Evolutionary conservation across 1,140 invertebrate genomes (phyloP), one percentile per base, ranked within the genome.

Genomic region (Lethrus apterus): DNA sequence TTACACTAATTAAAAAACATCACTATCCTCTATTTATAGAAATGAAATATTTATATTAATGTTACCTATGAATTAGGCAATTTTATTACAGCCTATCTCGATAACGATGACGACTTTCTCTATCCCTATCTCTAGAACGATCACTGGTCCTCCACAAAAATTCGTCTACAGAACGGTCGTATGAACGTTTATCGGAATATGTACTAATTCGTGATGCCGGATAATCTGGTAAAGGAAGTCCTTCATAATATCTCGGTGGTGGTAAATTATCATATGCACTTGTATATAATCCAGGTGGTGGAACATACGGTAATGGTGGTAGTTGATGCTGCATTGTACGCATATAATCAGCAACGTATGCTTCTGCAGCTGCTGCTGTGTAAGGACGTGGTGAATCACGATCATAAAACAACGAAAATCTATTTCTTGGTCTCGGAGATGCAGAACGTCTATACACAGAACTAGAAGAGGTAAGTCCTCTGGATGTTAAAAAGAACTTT

Each of bases 121-220:
- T 44, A 4, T 64, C 59, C 15, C 73, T 69, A 48, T 71, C 74
- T 46, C 70, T 70, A 33, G 71, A 72, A 33, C 78, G 67, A 48
- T 80, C 80, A 46, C 70, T 75, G 43, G 87, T 93, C 59, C 90
- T 79, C 77, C 89, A 86, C 32, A 93, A 70, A 64, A 93, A 92
- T 62, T 92, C 88, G 65, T 91, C 88, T 19, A 94, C 90, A 46
- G 88, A 89, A 33, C 90, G 78, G 62, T 93, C 88, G 67, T 92
- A 92, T 19, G 81, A 84, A 19, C 84, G 75, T 56, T 86, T 84
- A 53, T 87, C 84, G 41, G 82, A 76, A 71, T 61, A 74, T 44
- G 38, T 74, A 71, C 33, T 74, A 69, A 26, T 71, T 31, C 72
- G 69, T 26, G 78, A 63, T 34, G 71, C 63, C 10, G 70, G 67